Evolutionary conservation across 2,888 invertebrate genomes (phyloP), one percentile per base, ranked within the genome.

Genomic region (Linhomoeus sp.): DNA sequence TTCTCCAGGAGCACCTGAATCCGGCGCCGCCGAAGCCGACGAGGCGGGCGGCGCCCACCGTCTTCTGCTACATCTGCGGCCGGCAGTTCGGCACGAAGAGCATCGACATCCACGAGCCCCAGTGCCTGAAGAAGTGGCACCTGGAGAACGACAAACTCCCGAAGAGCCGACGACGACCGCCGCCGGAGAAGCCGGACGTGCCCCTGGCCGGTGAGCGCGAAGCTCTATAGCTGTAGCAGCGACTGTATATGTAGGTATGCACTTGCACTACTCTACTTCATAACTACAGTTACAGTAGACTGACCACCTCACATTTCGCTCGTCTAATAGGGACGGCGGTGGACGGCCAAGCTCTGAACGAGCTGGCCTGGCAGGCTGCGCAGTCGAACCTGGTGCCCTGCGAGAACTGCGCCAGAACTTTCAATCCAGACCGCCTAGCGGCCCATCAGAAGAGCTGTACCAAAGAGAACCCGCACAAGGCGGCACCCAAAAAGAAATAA

Each of bases 31-130:
- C 58, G 14, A 48, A 54, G 38, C 61, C 60, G 22, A 55, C 59
- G 0, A 45, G 54, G 15, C 7, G 29, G 5, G 53, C 61, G n/a
- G 65, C 66, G 3, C 64, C 61, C 14, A 63, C 66, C 15, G 62
- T 69, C 38, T 63, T 69, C 49, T 79, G 79, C 58, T 74, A 75
- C 61, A 73, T 76, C 54, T 79, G 79, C 57, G 76, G 76, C 2
- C 67, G 76, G 43, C 74, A 74, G 57, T 78, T 77, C 58, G 77
- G 77, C 29, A 70, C 72, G 1, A 71, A 72, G 55, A 76, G 76
- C 42, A 74, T 77, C 33, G 68, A 68, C 46, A 75, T 77, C 50
- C 78, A 79, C 61, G 76, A 77, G 58, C 76, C 76, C 2, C 75
- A 77, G 58, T 79, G 79, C 58, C 59, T 77, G 47, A 72, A 74